phyloP scores from a whole-genome alignment of 1,140 invertebrate genomes.

The Bombus haemorrhoidalis region DNA sequence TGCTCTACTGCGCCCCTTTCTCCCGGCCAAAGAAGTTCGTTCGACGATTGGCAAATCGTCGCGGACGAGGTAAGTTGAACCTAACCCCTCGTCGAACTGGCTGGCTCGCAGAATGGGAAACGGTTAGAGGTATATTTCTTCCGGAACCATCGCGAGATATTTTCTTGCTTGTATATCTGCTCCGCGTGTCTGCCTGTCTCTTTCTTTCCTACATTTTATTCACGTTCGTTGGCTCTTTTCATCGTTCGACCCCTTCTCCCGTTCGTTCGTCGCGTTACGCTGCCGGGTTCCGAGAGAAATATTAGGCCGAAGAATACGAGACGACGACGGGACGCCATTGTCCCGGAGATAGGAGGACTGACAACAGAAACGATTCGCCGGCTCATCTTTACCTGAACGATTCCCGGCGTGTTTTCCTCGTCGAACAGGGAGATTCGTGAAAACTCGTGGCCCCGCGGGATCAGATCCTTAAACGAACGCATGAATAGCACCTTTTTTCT shows the following conservation, averaged over 20 bases:
- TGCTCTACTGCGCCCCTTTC: slow-evolving; percentile 46
- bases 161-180: slow-evolving; percentile 10
- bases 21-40: slow-evolving; percentile 61
- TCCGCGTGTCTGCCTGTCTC: background rate
- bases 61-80: background rate
- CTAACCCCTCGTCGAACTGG: slow-evolving; percentile 65
- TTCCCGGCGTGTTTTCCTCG: slow-evolving; percentile 25
- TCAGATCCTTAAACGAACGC: slow-evolving; percentile 16
- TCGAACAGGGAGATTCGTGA: slow-evolving; percentile 39
- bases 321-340: slow-evolving; percentile 69
- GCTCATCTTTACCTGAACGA: slow-evolving; percentile 62
- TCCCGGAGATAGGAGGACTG: slow-evolving; percentile 70
- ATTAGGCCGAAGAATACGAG: slow-evolving; percentile 64
- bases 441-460: slow-evolving; percentile 8
- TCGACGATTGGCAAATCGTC: background rate
- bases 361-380: slow-evolving; percentile 68
- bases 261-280: background rate
- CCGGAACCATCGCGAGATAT: slow-evolving; percentile 56
- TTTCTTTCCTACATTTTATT: background rate
- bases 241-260: background rate
- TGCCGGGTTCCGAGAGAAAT: slow-evolving; percentile 51
- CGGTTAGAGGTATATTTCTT: slow-evolving; percentile 78
- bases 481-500: slow-evolving; percentile 15
- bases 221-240: background rate
- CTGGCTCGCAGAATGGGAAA: slow-evolving; percentile 74